Evolutionary conservation across 1,140 invertebrate genomes (phyloP), one percentile per base, ranked within the genome.

Genomic region (Macrostomum lignano): DNA sequence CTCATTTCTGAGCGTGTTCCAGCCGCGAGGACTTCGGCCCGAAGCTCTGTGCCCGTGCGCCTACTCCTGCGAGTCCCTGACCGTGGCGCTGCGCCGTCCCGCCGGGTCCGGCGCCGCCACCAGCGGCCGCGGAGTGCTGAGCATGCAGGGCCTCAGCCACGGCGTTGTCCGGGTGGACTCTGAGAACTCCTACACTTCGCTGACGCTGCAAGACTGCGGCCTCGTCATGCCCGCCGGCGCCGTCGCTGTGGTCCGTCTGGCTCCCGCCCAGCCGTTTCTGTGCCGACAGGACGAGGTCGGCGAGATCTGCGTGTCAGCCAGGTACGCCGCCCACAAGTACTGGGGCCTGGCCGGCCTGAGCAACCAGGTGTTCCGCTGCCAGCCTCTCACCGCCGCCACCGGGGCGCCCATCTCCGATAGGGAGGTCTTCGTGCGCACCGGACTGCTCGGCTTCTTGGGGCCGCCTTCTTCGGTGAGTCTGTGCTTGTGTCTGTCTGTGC

Each of bases 271-370:
- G 7, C 70, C 86, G 0, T 73, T 72, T 43, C 63, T 96, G 2
- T 96, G 88, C 55, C 91, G 91, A 56, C 91, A 86, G 1, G 86
- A 94, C 55, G 84, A 96, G 62, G 79, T 91, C 1, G 86, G 86
- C 1, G 86, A 96, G 56, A 84, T 98, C 38, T 94, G 86, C 54
- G 73, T 98, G 2, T 71, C 74, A 41, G 76, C 81, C 21, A 69
- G 71, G 1, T 76, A 81, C 2, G 81, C 78, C 0, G 86, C 78
- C 0, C 71, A 66, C 17, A 72, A 73, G 23, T 96, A 96, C 58
- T 96, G 79, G 74, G 88, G 86, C 0, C 65, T 98, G 3, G 74
- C 82, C 39, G 88, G 88, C 1, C 65, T 94, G 13, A 82, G 79
- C 3, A 79, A 82, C 47, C 72, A 69, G 21, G 78, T 77, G 3